phyloP scores from a whole-genome alignment of 2,888 invertebrate species.

The Allacma fusca region DNA sequence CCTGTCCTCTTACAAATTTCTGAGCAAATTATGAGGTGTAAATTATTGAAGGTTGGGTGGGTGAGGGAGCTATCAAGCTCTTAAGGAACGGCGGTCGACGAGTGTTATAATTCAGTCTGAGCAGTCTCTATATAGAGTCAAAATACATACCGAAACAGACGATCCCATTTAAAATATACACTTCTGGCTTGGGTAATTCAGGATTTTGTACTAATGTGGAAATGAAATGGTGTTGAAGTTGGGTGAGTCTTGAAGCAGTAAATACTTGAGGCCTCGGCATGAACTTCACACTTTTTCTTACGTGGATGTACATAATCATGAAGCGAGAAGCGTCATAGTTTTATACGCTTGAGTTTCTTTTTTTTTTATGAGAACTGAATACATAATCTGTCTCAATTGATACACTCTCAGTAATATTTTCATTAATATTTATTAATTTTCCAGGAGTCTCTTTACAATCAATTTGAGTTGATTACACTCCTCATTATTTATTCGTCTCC shows the following conservation, averaged over 20 bases:
- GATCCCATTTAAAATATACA: too few species aligned
- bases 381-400: not conserved
- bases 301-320: not conserved
- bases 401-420: not conserved
- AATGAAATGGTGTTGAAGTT: not conserved
- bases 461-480: not conserved
- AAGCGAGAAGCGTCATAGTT: not conserved
- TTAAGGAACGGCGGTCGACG: too few species aligned
- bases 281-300: not conserved
- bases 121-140: too few species aligned
- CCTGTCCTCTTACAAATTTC: conserved; percentile 21
- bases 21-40: not conserved
- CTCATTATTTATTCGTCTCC: not conserved
- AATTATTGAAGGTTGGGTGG: conserved; percentile 11
- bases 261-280: not conserved
- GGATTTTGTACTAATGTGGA: not conserved
- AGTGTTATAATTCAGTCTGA: too few species aligned
- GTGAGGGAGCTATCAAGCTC: not conserved
- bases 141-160: too few species aligned
- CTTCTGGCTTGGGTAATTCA: too few species aligned
- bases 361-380: conserved; percentile 1
- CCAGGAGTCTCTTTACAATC: not conserved
- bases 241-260: too few species aligned
- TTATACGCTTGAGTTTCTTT: not conserved
- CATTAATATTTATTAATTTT: conserved; percentile 12